Conservation (phyloP, 2,888 invertebrate species). For the Pseudococcus viburni region DNA sequence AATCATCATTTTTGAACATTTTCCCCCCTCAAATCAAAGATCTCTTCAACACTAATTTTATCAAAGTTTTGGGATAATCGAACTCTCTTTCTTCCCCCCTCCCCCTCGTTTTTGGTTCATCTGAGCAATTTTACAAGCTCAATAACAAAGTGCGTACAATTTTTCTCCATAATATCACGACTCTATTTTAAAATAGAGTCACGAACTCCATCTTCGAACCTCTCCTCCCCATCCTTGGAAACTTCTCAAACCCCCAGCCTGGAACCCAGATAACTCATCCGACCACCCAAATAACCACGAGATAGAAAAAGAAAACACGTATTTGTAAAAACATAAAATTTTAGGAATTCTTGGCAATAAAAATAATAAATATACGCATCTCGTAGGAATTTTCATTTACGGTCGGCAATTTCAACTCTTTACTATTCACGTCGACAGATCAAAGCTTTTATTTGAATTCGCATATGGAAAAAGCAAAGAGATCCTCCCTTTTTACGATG, state of each 20-base stretch:
- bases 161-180: no score
- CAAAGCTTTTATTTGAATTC: slow-evolving; percentile 31
- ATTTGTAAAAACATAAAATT: slow-evolving; percentile 9
- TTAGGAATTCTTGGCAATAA: not conserved
- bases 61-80: no score
- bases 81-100: no score
- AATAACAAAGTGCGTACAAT: no score
- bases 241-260: not conserved
- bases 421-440: slow-evolving; percentile 27
- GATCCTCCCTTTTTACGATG: not conserved
- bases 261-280: not conserved
- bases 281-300: not conserved
- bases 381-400: slow-evolving; percentile 22
- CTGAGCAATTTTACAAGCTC: no score
- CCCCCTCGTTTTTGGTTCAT: no score
- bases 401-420: slow-evolving; percentile 22
- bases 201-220: no score
- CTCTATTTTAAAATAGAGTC: no score
- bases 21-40: no score
- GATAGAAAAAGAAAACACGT: not conserved
- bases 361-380: slow-evolving; percentile 10
- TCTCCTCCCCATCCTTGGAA: not conserved
- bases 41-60: no score
- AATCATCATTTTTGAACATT: no score
- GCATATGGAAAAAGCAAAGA: not conserved